These are phyloP conservation scores for Masticophis lateralis DNA, from an alignment of 2,797 vertebrate species.

Conservation along the genomic window DNA sequence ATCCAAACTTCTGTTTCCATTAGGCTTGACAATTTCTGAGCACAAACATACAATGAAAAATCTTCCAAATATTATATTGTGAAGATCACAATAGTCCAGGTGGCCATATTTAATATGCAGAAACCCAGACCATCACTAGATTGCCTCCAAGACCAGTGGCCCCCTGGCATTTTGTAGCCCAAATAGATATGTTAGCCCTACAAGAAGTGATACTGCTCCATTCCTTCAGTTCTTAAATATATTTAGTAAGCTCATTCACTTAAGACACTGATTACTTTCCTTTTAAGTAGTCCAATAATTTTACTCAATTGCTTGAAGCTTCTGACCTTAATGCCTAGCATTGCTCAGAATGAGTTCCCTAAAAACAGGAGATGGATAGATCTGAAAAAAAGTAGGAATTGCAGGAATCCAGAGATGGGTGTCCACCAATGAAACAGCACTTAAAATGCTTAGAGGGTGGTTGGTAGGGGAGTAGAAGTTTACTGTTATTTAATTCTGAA, in stretches of 20 bases:
- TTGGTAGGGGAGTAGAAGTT: not conserved
- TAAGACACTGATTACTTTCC: not conserved
- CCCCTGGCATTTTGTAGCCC: not conserved
- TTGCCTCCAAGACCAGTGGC: not conserved
- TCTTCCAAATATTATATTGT: not conserved
- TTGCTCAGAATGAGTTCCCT: not conserved
- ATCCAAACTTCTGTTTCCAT: not conserved
- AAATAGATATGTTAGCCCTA: not conserved
- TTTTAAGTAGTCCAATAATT: not conserved
- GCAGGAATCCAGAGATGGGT: not conserved
- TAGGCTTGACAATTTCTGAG: not conserved
- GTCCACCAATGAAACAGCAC: not conserved
- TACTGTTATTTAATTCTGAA: not conserved
- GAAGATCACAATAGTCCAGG: not conserved
- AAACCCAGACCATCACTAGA: not conserved
- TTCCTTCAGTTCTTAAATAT: conserved; percentile 11
- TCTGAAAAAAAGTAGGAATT: not conserved
- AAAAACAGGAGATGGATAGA: not conserved
- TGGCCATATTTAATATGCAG: not conserved
- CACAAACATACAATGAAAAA: not conserved
- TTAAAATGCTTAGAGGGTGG: not conserved
- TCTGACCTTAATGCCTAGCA: not conserved
- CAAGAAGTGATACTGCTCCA: not conserved
- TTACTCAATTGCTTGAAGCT: not conserved
- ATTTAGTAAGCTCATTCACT: not conserved